Evolutionary conservation across 1,140 invertebrate species (phyloP).

Genomic region (Drosophila fuyamai): DNA sequence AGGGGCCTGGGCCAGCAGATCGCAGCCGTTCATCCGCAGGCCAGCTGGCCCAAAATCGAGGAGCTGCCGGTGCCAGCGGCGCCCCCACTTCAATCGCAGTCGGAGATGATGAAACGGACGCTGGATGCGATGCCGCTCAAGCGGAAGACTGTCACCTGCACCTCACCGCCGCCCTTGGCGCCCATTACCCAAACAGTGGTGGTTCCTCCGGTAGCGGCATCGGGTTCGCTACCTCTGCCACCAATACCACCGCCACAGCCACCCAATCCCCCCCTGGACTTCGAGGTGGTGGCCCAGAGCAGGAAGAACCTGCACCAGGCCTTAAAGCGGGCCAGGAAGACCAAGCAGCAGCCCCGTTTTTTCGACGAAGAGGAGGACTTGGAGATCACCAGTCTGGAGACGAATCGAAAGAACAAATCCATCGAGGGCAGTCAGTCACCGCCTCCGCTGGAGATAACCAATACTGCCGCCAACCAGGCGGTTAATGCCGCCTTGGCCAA

Average conservation of each 20-base stretch:
- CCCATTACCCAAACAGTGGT: slow-evolving; percentile 42
- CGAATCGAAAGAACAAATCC: slow-evolving; percentile 18
- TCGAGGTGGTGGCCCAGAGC: slow-evolving; percentile 57
- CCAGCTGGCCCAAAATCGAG: slow-evolving; percentile 5
- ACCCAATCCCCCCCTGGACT: not conserved
- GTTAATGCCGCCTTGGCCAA: slow-evolving; percentile 8
- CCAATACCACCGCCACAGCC: not conserved
- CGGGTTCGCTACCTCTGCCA: too few relatives aligned
- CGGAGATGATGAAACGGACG: slow-evolving; percentile 5
- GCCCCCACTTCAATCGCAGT: not conserved
- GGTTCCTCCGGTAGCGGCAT: not conserved
- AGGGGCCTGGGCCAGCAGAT: slow-evolving; percentile 23
- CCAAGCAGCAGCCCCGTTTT: slow-evolving; percentile 65
- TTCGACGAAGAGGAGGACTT: slow-evolving; percentile 60
- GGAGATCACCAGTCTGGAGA: slow-evolving; percentile 50
- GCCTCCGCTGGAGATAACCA: slow-evolving; percentile 4
- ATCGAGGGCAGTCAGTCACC: slow-evolving; percentile 5
- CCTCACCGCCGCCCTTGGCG: slow-evolving; percentile 57
- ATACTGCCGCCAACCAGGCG: slow-evolving; percentile 1
- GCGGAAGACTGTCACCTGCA: slow-evolving; percentile 16
- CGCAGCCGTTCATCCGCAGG: slow-evolving; percentile 4
- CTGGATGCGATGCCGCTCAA: not conserved
- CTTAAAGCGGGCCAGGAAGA: slow-evolving; percentile 69
- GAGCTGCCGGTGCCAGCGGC: not conserved
- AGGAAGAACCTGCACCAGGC: slow-evolving; percentile 76